Evolutionary conservation across 1,140 invertebrate species (phyloP), one percentile per base, ranked within the genome.

Genomic region (Heterodera schachtii): DNA sequence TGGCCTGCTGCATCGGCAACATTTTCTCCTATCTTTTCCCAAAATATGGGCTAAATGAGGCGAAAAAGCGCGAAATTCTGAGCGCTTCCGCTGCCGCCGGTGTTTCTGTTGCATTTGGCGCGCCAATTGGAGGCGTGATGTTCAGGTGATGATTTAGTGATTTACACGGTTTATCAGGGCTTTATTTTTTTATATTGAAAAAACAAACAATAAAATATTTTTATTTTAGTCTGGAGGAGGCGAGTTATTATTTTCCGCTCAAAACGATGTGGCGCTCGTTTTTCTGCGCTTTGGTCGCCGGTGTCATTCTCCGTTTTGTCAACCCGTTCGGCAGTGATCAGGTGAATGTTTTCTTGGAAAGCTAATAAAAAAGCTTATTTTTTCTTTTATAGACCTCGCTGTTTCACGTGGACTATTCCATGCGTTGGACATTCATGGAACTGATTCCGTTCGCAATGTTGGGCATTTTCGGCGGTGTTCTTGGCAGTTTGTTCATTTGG

Each of bases 221-320:
- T n/a, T n/a, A n/a, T n/a, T 92, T 91, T 84, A 98, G 96, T 91
- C 93, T 99, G 83, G 98, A 99, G 92, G 97, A 99, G 95, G 96
- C 98, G 1, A 98, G 96, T 80, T 99, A 99, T 90, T 99, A 99
- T 90, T 99, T 99, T 90, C 98, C 97, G 0, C 90, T 99, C 90
- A 99, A 99, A 92, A 99, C 98, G 0, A 91, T 99, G 73, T 99
- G 97, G 97, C 92, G 98, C 60, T 99, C 97, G 8, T 99, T 99
- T 91, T 99, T 99, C 92, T 99, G 97, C 91, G 97, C 98, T 0
- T 91, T 99, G 80, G 95, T 98, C 70, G 97, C 97, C 4, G 97
- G 97, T 8, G 99, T 99, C 91, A 94, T 99, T 44, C 91, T 99
- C 57, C 93, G 96, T 77, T 96, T 96, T 2, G 97, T 99, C 6